A percentile compares a stretch with the other conserved stretches of the same genome.
These are phyloP conservation scores for Danio choprae DNA, from an alignment of 2,797 vertebrate species.

Conservation along the genomic window DNA sequence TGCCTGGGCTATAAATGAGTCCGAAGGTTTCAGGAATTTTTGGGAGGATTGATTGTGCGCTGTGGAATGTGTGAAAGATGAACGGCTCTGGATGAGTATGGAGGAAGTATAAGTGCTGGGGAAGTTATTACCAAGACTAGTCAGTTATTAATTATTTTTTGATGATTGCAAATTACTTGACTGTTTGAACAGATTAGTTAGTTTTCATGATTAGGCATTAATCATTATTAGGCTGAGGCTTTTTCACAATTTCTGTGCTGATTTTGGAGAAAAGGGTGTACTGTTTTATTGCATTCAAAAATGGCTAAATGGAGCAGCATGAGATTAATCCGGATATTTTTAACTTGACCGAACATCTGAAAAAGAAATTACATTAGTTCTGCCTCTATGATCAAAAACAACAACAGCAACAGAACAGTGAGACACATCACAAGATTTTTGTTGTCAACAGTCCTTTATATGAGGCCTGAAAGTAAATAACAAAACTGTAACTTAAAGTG, in stretches of 20 bases:
- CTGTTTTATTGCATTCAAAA: neutral
- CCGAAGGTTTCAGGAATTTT: conserved; percentile 46
- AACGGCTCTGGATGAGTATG: neutral
- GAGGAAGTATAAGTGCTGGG: conserved; percentile 4
- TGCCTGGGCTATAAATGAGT: conserved; percentile 63
- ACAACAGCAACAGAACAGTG: neutral
- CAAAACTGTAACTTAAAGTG: neutral
- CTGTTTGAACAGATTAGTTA: neutral
- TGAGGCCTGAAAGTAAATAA: neutral
- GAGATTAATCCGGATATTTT: neutral
- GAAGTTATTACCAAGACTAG: neutral
- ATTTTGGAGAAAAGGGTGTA: neutral
- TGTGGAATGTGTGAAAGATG: conserved; percentile 18
- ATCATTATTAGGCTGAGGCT: neutral
- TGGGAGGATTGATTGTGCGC: conserved; percentile 9
- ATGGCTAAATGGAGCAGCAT: neutral
- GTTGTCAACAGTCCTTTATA: neutral
- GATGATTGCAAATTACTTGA: neutral
- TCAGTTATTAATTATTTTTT: neutral
- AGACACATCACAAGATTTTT: neutral
- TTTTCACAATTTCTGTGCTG: neutral
- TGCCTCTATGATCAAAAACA: neutral
- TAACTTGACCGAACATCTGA: neutral
- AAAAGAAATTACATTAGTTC: neutral
- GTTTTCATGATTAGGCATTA: neutral